A percentile compares a stretch with the other conserved stretches of the same genome.
These are phyloP conservation scores for Steinernema scapterisci DNA, from an alignment of 2,888 invertebrate genomes.

Conservation along the genomic window DNA sequence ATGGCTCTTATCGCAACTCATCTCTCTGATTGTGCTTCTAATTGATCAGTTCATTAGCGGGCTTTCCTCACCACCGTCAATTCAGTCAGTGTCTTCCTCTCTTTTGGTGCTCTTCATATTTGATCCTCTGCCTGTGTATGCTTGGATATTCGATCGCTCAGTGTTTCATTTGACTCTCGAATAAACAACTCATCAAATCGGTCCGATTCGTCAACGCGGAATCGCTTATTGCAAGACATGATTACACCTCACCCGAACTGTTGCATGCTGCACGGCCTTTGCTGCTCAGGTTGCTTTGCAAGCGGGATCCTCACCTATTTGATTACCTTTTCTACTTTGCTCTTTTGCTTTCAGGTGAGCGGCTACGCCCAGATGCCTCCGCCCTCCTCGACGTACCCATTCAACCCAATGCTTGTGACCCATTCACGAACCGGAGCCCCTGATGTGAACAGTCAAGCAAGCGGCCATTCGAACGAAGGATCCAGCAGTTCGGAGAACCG, in stretches of 20 bases:
- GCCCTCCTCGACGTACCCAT: slow-evolving; percentile 33
- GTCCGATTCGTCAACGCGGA: neutral
- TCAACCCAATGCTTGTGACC: neutral
- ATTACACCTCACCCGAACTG: too few relatives aligned
- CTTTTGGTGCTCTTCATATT: neutral
- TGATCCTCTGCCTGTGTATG: slow-evolving; percentile 28
- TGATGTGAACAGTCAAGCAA: slow-evolving; percentile 50
- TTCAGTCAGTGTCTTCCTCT: slow-evolving; percentile 7
- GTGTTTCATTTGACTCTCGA: slow-evolving; percentile 24
- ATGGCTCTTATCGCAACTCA: neutral
- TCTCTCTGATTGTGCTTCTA: slow-evolving; percentile 28
- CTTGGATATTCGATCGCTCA: slow-evolving; percentile 29
- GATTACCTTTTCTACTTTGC: neutral
- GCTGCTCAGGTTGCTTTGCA: neutral
- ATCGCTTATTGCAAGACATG: too few relatives aligned
- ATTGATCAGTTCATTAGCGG: slow-evolving; percentile 19
- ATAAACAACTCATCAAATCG: slow-evolving; percentile 18
- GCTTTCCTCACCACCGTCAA: slow-evolving; percentile 11
- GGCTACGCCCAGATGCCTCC: slow-evolving; percentile 65
- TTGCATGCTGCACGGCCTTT: slow-evolving; percentile 9
- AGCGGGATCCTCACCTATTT: neutral
- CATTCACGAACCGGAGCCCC: slow-evolving; percentile 39
- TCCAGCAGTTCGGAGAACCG: slow-evolving; percentile 54
- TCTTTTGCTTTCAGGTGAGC: slow-evolving; percentile 50
- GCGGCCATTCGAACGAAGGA: slow-evolving; percentile 58